Conservation (phyloP, 1,140 invertebrate genomes). For the Macrobrachium nipponense region DNA sequence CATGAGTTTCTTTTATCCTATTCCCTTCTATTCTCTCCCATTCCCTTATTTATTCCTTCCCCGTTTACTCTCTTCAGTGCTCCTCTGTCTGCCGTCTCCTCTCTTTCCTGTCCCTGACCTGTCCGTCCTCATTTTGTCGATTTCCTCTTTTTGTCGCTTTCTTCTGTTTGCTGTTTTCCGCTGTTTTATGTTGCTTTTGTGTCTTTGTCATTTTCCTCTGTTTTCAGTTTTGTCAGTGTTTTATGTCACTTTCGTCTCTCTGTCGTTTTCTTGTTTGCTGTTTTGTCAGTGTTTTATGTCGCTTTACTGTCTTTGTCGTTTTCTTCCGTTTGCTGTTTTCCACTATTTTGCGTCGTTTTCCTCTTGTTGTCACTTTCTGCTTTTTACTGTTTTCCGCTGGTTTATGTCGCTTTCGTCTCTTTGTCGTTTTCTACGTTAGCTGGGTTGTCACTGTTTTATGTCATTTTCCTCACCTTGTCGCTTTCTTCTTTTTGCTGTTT, state of each 20-base stretch:
- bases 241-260: background rate
- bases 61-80: background rate
- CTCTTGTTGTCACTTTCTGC: background rate
- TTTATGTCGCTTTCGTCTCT: background rate
- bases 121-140: too few relatives aligned
- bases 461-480: background rate
- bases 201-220: background rate
- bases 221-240: too few relatives aligned
- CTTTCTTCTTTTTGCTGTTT: background rate
- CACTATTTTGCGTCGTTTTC: background rate
- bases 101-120: background rate
- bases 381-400: too few relatives aligned
- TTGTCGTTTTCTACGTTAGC: background rate
- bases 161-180: background rate
- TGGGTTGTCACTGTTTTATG: too few relatives aligned
- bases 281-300: too few relatives aligned
- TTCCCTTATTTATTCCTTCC: background rate
- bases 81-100: too few relatives aligned
- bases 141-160: constrained; percentile 7
- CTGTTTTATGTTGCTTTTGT: too few relatives aligned
- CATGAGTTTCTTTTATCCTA: background rate
- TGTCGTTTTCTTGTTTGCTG: background rate
- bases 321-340: background rate
- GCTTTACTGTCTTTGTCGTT: background rate
- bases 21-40: background rate